phyloP scores from a whole-genome alignment of 2,888 invertebrate species.

The Cantharis nigra region DNA sequence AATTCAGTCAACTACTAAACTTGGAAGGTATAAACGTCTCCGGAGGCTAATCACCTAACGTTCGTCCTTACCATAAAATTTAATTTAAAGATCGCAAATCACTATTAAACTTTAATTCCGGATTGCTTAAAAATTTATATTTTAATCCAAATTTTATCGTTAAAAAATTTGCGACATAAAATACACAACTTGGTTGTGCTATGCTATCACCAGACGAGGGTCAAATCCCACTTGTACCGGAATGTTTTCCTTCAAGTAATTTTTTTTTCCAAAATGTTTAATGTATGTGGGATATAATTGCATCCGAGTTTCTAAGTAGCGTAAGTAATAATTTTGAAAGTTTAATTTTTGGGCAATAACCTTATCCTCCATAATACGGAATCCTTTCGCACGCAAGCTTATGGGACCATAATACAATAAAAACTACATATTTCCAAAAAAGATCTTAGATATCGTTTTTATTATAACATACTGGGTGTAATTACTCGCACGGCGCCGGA shows the following conservation, averaged over 20 bases:
- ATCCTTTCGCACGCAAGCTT: neutral
- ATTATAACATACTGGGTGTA: neutral
- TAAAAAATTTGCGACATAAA: neutral
- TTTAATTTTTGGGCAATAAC: neutral
- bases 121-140: neutral
- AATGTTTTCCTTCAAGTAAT: neutral
- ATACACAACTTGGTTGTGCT: neutral
- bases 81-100: neutral
- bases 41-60: neutral
- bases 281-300: neutral
- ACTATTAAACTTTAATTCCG: neutral
- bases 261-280: neutral
- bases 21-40: neutral
- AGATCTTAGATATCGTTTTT: neutral
- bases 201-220: neutral
- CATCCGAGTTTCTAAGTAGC: neutral
- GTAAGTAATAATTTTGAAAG: neutral
- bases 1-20: neutral
- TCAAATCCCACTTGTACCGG: neutral
- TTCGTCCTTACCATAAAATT: neutral
- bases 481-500: conserved; percentile 7
- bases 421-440: neutral
- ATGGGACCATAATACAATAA: neutral
- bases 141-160: neutral
- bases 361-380: neutral